Evolutionary conservation across 2,888 invertebrate species (phyloP).

Genomic region (Cheilosia impressa): DNA sequence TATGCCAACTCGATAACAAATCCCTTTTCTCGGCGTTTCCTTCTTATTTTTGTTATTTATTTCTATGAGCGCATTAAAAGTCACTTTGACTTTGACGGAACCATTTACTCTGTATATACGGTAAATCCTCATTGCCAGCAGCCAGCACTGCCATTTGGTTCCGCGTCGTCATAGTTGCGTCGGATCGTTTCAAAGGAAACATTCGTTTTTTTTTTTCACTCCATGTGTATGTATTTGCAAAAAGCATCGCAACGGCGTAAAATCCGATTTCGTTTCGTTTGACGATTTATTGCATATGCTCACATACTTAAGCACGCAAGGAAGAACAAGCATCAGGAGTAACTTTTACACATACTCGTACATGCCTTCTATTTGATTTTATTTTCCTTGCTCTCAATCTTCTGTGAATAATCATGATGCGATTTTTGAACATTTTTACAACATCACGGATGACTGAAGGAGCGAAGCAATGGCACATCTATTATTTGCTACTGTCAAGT

Average conservation of each 20-base stretch:
- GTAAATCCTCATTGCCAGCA: background rate
- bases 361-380: slow-evolving; percentile 1
- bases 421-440: slow-evolving; percentile 64
- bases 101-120: slow-evolving; percentile 47
- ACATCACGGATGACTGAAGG: slow-evolving; percentile 46
- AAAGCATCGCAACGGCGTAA: slow-evolving; percentile 67
- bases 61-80: slow-evolving; percentile 69
- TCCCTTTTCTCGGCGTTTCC: slow-evolving; percentile 24
- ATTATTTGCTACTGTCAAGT: slow-evolving; percentile 64
- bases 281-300: slow-evolving; percentile 75
- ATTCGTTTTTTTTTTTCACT: background rate
- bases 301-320: slow-evolving; percentile 59
- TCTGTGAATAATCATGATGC: slow-evolving; percentile 71
- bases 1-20: slow-evolving; percentile 72
- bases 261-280: slow-evolving; percentile 74
- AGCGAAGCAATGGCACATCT: slow-evolving; percentile 37
- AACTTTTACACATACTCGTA: slow-evolving; percentile 25
- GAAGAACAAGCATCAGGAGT: slow-evolving; percentile 2
- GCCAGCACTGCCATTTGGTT: slow-evolving; percentile 4
- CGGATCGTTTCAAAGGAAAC: slow-evolving; percentile 40
- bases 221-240: slow-evolving; percentile 55
- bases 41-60: slow-evolving; percentile 21
- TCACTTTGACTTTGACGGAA: slow-evolving; percentile 74
- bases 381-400: slow-evolving; percentile 43
- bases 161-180: slow-evolving; percentile 19